Evolutionary conservation across 1,140 invertebrate genomes (phyloP).

Genomic region (Brachionus manjavacas): DNA sequence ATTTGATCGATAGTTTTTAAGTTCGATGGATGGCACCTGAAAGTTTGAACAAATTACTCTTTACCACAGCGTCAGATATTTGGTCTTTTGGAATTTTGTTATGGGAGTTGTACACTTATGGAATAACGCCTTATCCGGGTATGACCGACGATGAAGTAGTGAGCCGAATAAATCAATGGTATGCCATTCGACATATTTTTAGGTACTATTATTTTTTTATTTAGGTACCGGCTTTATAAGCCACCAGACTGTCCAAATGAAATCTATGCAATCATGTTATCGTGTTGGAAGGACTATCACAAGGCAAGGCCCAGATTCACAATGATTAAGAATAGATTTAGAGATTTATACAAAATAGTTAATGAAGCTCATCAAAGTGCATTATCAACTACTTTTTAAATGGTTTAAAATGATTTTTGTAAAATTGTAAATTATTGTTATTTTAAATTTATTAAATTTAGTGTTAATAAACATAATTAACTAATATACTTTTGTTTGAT

Average conservation of each 20-base stretch:
- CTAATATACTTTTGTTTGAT: too few species aligned
- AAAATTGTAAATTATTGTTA: not conserved
- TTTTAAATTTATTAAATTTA: not conserved
- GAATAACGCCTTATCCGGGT: constrained; percentile 71
- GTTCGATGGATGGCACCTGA: constrained; percentile 99
- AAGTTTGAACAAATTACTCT: constrained; percentile 84
- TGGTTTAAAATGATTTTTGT: not conserved
- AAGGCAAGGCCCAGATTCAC: constrained; percentile 34
- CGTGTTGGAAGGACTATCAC: constrained; percentile 86
- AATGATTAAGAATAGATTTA: constrained; percentile 21
- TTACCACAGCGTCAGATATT: constrained; percentile 95
- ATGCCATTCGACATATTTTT: constrained; percentile 62
- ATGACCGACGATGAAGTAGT: constrained; percentile 99
- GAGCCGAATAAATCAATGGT: constrained; percentile 84
- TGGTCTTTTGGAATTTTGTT: constrained; percentile 61
- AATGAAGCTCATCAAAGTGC: not conserved
- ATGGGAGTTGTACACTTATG: constrained; percentile 63
- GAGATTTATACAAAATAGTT: constrained; percentile 16
- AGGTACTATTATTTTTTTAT: not conserved
- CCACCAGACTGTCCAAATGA: constrained; percentile 77
- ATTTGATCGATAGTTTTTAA: constrained; percentile 71
- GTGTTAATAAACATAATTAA: too few species aligned
- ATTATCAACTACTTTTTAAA: not conserved
- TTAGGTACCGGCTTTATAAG: constrained; percentile 67
- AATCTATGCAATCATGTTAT: constrained; percentile 93